phyloP scores from a whole-genome alignment of 2,113 vertebrate genomes.

The Lonchura striata region DNA sequence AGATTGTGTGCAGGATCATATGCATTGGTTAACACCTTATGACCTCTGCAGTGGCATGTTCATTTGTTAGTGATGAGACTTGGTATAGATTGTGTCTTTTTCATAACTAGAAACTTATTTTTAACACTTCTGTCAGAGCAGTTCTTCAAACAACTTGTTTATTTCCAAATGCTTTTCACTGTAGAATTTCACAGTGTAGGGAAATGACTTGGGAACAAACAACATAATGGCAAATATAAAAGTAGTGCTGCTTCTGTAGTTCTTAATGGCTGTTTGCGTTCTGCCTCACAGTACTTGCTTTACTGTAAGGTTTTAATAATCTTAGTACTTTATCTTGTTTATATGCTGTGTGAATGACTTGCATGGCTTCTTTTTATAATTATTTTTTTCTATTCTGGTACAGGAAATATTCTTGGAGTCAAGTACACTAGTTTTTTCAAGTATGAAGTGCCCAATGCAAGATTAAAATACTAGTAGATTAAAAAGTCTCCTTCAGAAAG shows the following conservation, averaged over 20 bases:
- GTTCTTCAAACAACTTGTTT: neutral
- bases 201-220: neutral
- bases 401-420: neutral
- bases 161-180: neutral
- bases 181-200: neutral
- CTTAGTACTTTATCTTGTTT: neutral
- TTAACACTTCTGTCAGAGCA: neutral
- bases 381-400: neutral
- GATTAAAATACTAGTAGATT: neutral
- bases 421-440: neutral
- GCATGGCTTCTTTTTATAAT: neutral
- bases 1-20: neutral
- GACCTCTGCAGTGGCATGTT: neutral
- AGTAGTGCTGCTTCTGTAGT: neutral
- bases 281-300: neutral
- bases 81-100: neutral
- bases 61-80: neutral
- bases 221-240: neutral
- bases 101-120: neutral
- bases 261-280: neutral
- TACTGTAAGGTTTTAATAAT: conserved; percentile 1
- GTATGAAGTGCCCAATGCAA: neutral
- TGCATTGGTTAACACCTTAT: neutral
- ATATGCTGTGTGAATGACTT: neutral
- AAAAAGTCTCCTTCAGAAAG: neutral